phyloP scores from a whole-genome alignment of 2,113 vertebrate genomes.

The Rostratula benghalensis region DNA sequence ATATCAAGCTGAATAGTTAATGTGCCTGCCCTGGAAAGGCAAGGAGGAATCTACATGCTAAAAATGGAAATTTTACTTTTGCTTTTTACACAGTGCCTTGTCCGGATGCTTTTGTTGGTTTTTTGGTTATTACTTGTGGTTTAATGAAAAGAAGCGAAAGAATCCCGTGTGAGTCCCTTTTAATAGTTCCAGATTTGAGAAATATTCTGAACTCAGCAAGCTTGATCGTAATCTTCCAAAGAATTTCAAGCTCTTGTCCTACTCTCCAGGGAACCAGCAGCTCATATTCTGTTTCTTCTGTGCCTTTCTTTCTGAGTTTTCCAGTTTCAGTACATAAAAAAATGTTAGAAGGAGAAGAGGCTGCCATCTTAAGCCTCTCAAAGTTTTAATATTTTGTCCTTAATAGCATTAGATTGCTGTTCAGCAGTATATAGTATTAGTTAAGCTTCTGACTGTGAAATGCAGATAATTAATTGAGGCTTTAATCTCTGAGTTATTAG shows the following conservation, averaged over 20 bases:
- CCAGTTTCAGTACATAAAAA: not conserved
- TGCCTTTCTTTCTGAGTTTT: conserved; percentile 12
- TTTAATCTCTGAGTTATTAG: conserved; percentile 39
- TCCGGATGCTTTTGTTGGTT: conserved; percentile 27
- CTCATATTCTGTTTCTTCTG: conserved; percentile 21
- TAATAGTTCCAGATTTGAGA: conserved; percentile 32
- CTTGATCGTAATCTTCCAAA: conserved; percentile 33
- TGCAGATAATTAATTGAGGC: conserved; percentile 52
- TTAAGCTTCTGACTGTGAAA: conserved; percentile 61
- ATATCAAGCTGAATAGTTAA: not conserved
- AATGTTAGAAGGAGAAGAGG: not conserved
- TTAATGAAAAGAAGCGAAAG: conserved; percentile 14
- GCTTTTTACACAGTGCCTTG: not conserved
- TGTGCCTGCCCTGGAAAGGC: not conserved
- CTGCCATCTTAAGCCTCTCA: not conserved
- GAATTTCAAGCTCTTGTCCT: conserved; percentile 60
- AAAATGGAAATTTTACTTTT: conserved; percentile 26
- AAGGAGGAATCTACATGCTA: not conserved
- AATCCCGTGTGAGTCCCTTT: not conserved
- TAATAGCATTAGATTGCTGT: conserved; percentile 46
- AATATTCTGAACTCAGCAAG: conserved; percentile 38
- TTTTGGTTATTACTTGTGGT: conserved; percentile 36
- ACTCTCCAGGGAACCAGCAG: conserved; percentile 41
- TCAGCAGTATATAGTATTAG: conserved; percentile 43
- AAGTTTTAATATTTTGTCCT: conserved; percentile 3